Percentiles rank a stretch among this genome's conserved stretches.
These are phyloP conservation scores for Anticlea derivata DNA, from an alignment of 2,888 invertebrate species.

Conservation along the genomic window DNA sequence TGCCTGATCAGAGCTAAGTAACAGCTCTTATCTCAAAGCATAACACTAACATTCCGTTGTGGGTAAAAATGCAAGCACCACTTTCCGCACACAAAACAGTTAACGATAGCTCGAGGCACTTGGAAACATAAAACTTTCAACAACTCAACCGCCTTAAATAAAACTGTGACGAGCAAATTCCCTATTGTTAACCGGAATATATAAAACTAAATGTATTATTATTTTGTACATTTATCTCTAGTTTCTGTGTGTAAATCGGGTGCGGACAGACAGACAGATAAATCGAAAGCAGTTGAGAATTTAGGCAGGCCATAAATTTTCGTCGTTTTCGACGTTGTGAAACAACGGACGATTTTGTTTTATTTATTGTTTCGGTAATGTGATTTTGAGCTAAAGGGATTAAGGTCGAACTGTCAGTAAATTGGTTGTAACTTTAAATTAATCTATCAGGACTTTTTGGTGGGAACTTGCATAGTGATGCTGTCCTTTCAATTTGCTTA, in stretches of 20 bases:
- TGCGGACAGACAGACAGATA: constrained; percentile 37
- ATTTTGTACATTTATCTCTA: constrained; percentile 31
- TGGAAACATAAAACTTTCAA: constrained; percentile 21
- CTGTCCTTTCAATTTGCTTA: too few species aligned
- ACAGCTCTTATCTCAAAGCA: too few species aligned
- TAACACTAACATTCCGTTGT: neutral
- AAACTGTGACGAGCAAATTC: constrained; percentile 31
- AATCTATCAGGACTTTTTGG: neutral
- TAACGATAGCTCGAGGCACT: constrained; percentile 2
- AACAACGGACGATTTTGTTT: constrained; percentile 29
- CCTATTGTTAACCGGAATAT: constrained; percentile 32
- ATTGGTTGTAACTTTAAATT: constrained; percentile 10
- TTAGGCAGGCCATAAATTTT: constrained; percentile 24
- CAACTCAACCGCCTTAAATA: constrained; percentile 27
- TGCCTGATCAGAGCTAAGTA: too few species aligned
- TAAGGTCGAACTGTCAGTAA: constrained; percentile 21
- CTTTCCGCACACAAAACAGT: constrained; percentile 3
- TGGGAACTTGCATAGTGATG: too few species aligned
- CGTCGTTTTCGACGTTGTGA: constrained; percentile 20
- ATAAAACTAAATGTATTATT: constrained; percentile 28
- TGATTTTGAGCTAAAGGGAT: constrained; percentile 31
- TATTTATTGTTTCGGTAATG: constrained; percentile 32
- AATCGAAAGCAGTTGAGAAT: constrained; percentile 34
- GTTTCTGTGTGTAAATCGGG: constrained; percentile 32
- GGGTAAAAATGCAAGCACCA: neutral